phyloP scores from a whole-genome alignment of 2,888 invertebrate species.

The Patella caerulea region DNA sequence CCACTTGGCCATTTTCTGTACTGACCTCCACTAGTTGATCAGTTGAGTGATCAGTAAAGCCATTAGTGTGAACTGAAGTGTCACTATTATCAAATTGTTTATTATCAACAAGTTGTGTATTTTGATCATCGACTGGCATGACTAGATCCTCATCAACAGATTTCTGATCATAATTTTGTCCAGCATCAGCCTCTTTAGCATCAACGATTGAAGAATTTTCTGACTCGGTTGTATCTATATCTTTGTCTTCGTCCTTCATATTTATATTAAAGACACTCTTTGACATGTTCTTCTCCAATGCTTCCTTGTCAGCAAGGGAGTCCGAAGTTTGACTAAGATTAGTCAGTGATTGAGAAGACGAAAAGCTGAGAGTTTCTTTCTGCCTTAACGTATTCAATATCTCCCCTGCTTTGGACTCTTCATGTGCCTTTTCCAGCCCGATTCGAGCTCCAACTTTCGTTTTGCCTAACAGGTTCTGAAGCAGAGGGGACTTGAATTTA shows the following conservation, averaged over 20 bases:
- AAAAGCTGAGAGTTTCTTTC: constrained; percentile 27
- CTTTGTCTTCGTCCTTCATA: constrained; percentile 34
- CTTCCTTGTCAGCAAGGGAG: constrained; percentile 9
- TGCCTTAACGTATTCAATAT: constrained; percentile 3
- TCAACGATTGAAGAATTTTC: constrained; percentile 1
- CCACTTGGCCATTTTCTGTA: constrained; percentile 10
- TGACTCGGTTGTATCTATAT: constrained; percentile 33
- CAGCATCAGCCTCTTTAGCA: not conserved
- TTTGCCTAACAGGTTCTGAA: constrained; percentile 64
- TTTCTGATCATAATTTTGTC: constrained; percentile 13
- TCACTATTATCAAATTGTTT: not conserved
- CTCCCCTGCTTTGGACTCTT: constrained; percentile 21
- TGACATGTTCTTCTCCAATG: constrained; percentile 5
- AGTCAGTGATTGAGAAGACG: constrained; percentile 20
- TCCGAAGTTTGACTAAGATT: constrained; percentile 10
- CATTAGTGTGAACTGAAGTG: not conserved
- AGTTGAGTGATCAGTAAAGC: not conserved
- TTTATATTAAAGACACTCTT: constrained; percentile 29
- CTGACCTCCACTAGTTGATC: not conserved
- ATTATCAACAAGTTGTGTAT: not conserved
- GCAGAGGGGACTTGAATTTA: constrained; percentile 64
- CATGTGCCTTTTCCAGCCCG: constrained; percentile 36
- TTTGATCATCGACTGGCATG: not conserved
- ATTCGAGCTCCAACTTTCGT: constrained; percentile 50
- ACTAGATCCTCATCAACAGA: constrained; percentile 10